These are phyloP conservation scores for Liolophura sinensis DNA, from an alignment of 1,140 invertebrate genomes.

Conservation along the genomic window DNA sequence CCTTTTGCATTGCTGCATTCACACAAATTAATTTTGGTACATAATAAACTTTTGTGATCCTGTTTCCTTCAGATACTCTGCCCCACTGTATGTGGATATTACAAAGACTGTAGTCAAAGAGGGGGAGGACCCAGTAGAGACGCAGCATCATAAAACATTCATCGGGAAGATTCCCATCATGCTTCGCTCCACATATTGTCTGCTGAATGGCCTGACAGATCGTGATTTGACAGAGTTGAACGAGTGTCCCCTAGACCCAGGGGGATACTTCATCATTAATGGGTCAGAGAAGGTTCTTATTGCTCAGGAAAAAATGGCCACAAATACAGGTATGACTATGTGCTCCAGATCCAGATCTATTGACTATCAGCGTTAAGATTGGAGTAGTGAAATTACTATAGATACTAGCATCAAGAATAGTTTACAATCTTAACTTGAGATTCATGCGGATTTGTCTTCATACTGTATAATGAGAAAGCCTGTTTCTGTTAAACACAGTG, in stretches of 20 bases:
- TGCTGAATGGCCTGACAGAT: slow-evolving; percentile 91
- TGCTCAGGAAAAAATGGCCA: slow-evolving; percentile 99
- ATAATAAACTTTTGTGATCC: too few relatives aligned
- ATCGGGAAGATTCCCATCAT: slow-evolving; percentile 99
- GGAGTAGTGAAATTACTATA: background rate
- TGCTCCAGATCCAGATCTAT: too few relatives aligned
- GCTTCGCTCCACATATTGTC: slow-evolving; percentile 95
- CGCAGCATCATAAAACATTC: slow-evolving; percentile 95
- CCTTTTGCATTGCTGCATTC: too few relatives aligned
- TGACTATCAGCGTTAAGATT: too few relatives aligned
- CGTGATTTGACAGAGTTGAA: slow-evolving; percentile 98
- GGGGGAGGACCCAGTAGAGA: slow-evolving; percentile 88
- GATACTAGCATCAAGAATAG: background rate
- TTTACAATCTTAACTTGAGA: background rate
- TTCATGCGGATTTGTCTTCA: background rate
- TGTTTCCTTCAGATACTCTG: slow-evolving; percentile 78
- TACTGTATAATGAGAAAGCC: too few relatives aligned
- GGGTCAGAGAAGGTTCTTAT: slow-evolving; percentile 76
- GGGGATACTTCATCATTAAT: slow-evolving; percentile 61
- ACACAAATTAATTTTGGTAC: too few relatives aligned
- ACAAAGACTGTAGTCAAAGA: slow-evolving; percentile 92
- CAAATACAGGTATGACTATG: slow-evolving; percentile 74
- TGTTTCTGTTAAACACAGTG: too few relatives aligned
- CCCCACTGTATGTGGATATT: slow-evolving; percentile 97
- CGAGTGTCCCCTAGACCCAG: slow-evolving; percentile 98